Evolutionary conservation across 2,113 vertebrate species (phyloP).

Genomic region (Ciconia maguari): DNA sequence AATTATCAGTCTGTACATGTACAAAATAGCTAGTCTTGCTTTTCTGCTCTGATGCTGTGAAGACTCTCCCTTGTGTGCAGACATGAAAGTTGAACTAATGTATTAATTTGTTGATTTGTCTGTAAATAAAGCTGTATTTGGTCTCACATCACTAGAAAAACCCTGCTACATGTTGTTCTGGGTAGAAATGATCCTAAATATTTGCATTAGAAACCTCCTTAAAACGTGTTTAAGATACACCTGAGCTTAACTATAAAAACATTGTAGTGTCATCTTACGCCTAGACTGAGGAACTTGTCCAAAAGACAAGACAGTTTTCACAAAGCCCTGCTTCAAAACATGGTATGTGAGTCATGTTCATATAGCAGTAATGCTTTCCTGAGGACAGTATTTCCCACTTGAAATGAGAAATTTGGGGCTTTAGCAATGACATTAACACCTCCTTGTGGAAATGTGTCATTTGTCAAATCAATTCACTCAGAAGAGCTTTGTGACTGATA

Average conservation of each 20-base stretch:
- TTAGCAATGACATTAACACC: not conserved
- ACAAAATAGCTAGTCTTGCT: not conserved
- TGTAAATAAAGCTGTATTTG: conserved; percentile 60
- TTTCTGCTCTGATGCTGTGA: not conserved
- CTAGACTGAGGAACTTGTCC: not conserved
- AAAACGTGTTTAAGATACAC: not conserved
- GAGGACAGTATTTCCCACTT: not conserved
- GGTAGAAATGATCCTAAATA: not conserved
- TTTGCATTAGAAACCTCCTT: not conserved
- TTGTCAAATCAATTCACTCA: not conserved
- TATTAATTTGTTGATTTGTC: not conserved
- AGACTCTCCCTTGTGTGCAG: not conserved
- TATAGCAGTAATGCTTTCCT: not conserved
- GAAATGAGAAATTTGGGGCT: not conserved
- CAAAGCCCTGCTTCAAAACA: not conserved
- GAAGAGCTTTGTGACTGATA: not conserved
- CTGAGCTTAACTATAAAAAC: not conserved
- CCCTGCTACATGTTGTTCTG: not conserved
- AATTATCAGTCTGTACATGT: not conserved
- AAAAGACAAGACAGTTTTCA: not conserved
- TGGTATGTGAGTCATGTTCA: not conserved
- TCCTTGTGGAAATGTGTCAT: not conserved
- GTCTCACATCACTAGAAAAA: not conserved
- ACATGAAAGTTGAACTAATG: not conserved
- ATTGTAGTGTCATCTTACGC: accelerated